Evolutionary conservation across 30 jellyfish, hydroid and myxozoan genomes (phyloP).

Genomic region (Turritopsis rubra): DNA sequence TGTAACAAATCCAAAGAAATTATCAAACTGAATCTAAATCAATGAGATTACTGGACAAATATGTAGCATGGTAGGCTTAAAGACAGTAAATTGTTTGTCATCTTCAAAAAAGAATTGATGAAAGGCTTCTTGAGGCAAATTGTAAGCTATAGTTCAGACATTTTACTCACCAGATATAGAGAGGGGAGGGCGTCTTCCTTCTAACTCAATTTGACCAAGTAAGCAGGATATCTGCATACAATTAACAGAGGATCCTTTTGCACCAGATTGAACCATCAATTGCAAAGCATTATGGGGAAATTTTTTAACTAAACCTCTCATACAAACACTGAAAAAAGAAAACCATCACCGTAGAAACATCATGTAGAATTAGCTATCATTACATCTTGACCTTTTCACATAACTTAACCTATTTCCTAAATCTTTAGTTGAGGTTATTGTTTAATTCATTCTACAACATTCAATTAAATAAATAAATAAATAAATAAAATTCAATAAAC

Average conservation of each 20-base stretch:
- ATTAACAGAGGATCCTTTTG: constrained; percentile 97
- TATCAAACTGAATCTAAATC: too few relatives aligned
- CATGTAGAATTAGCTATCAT: neutral
- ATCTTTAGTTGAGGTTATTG: too few relatives aligned
- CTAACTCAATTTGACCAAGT: constrained; percentile 99
- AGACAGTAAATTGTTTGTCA: too few relatives aligned
- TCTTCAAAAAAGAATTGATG: too few relatives aligned
- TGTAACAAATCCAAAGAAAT: too few relatives aligned
- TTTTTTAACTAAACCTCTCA: constrained; percentile 70
- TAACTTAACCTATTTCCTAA: too few relatives aligned
- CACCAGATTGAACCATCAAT: constrained; percentile 99
- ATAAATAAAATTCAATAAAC: too few relatives aligned
- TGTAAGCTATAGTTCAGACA: neutral
- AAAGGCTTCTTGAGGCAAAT: neutral
- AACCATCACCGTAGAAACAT: too few relatives aligned
- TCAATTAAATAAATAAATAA: too few relatives aligned
- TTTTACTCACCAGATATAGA: constrained; percentile 58
- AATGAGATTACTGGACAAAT: too few relatives aligned
- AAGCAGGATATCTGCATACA: constrained; percentile 97
- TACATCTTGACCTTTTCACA: too few relatives aligned
- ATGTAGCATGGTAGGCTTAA: too few relatives aligned
- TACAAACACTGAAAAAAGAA: constrained; percentile 68
- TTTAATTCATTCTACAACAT: neutral
- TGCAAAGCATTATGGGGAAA: constrained; percentile 96
- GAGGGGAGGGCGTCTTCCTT: constrained; percentile 99